These are phyloP conservation scores for Lasioglossum malachurum DNA, from an alignment of 2,888 invertebrate genomes.

Conservation along the genomic window DNA sequence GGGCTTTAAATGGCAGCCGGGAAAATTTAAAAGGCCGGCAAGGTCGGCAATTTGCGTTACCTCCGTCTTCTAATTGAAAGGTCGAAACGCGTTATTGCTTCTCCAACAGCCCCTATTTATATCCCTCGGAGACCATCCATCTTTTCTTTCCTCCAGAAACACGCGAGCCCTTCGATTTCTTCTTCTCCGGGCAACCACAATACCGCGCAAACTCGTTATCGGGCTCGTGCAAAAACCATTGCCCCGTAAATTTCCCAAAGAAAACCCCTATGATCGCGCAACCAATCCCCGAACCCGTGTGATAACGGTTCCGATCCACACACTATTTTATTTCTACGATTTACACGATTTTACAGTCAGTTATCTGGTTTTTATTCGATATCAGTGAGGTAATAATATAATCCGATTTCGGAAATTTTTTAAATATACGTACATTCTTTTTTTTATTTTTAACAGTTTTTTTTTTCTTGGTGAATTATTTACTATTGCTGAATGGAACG, in stretches of 20 bases:
- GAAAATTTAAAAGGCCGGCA: constrained; percentile 64
- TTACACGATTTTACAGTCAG: neutral
- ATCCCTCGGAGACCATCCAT: constrained; percentile 32
- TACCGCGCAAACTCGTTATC: constrained; percentile 3
- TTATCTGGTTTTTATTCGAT: too few species aligned
- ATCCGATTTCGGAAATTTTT: too few species aligned
- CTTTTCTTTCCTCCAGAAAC: constrained; percentile 4
- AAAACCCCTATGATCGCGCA: neutral
- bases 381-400: too few species aligned
- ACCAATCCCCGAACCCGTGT: neutral
- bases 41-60: constrained; percentile 53
- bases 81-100: constrained; percentile 58
- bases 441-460: neutral
- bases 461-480: neutral
- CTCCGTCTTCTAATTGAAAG: constrained; percentile 70
- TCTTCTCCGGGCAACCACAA: neutral
- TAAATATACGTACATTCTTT: neutral
- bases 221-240: neutral
- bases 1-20: constrained; percentile 60
- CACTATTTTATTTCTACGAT: neutral
- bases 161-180: constrained; percentile 16
- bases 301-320: neutral
- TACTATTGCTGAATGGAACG: neutral
- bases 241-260: neutral
- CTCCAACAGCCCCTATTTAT: constrained; percentile 29